These are phyloP conservation scores for Mythimna pallens DNA, from an alignment of 2,888 invertebrate species.

Conservation along the genomic window DNA sequence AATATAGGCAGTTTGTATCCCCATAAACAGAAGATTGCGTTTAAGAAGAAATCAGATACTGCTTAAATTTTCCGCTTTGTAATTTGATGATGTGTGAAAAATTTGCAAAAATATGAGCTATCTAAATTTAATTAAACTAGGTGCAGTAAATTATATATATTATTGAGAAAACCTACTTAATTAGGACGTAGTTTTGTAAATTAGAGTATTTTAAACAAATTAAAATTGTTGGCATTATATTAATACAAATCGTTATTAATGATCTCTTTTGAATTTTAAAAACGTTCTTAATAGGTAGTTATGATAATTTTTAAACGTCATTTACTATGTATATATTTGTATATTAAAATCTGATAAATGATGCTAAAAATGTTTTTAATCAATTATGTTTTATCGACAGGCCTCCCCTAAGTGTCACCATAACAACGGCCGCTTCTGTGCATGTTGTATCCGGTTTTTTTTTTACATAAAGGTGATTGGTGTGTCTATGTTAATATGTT, in stretches of 20 bases:
- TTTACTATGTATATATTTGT: slow-evolving; percentile 17
- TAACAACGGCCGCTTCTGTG: no score
- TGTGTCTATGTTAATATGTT: no score
- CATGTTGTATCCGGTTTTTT: no score
- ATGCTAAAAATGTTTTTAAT: background rate
- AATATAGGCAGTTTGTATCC: slow-evolving; percentile 39
- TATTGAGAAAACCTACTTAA: slow-evolving; percentile 20
- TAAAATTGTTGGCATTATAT: slow-evolving; percentile 26
- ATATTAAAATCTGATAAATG: slow-evolving; percentile 5
- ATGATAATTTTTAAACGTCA: slow-evolving; percentile 14
- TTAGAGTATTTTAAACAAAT: slow-evolving; percentile 28
- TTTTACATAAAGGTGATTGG: no score
- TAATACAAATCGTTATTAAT: slow-evolving; percentile 34
- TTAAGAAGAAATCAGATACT: slow-evolving; percentile 51
- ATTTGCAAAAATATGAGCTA: slow-evolving; percentile 24
- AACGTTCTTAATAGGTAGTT: slow-evolving; percentile 15
- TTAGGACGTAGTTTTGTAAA: slow-evolving; percentile 11
- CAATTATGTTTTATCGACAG: no score
- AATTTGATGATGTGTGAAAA: slow-evolving; percentile 55
- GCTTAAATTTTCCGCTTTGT: slow-evolving; percentile 41
- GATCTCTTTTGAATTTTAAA: slow-evolving; percentile 33
- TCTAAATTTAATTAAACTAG: slow-evolving; percentile 13
- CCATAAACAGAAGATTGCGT: slow-evolving; percentile 43
- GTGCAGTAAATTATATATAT: slow-evolving; percentile 38
- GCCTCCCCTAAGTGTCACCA: no score